These are phyloP conservation scores for Chydorus sphaericus DNA, from an alignment of 2,888 invertebrate species.

Conservation along the genomic window DNA sequence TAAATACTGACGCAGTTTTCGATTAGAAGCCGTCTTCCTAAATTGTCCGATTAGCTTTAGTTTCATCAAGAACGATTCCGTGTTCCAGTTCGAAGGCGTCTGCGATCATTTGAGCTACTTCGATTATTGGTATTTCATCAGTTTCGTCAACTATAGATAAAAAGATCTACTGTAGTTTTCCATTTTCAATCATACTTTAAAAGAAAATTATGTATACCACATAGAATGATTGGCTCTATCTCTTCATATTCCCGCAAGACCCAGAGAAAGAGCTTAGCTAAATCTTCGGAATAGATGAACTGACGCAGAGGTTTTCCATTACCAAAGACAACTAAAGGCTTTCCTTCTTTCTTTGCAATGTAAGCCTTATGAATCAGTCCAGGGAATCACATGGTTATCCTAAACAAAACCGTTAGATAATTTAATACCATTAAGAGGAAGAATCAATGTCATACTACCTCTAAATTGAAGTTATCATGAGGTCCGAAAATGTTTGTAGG, in stretches of 20 bases:
- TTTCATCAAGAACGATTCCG: constrained; percentile 58
- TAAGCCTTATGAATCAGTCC: constrained; percentile 79
- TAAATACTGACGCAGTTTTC: constrained; percentile 58
- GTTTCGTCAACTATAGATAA: constrained; percentile 70
- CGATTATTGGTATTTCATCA: constrained; percentile 76
- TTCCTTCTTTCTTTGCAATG: constrained; percentile 44
- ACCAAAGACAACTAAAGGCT: constrained; percentile 62
- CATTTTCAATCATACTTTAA: too few species aligned
- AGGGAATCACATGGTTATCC: constrained; percentile 47
- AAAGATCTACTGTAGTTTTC: not conserved
- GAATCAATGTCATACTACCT: constrained; percentile 28
- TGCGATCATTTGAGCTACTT: constrained; percentile 72
- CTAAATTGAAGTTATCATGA: constrained; percentile 79
- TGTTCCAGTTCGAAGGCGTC: constrained; percentile 59
- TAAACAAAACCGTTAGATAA: not conserved
- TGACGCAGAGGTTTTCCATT: constrained; percentile 85
- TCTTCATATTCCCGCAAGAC: constrained; percentile 70
- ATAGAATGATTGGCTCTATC: constrained; percentile 85
- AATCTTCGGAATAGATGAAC: constrained; percentile 90
- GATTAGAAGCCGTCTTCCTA: constrained; percentile 95
- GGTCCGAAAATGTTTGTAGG: constrained; percentile 98
- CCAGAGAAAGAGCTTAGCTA: constrained; percentile 86
- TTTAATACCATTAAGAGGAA: not conserved
- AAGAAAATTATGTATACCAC: constrained; percentile 43
- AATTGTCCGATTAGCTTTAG: constrained; percentile 89